Conservation (phyloP, 2,888 invertebrate genomes). For the Parnassius smintheus region DNA sequence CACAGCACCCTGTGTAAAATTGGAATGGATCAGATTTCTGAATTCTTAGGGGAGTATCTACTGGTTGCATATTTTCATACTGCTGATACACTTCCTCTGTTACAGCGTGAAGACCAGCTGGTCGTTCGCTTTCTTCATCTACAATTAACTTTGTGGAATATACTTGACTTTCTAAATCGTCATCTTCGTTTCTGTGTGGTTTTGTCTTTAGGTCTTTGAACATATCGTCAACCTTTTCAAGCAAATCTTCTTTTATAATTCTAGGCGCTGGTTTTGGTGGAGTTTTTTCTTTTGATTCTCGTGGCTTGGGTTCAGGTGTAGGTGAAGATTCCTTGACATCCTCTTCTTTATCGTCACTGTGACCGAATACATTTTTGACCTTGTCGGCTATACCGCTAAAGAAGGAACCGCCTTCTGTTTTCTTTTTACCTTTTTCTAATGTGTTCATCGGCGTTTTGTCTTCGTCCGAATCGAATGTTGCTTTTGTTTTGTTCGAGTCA, state of each 20-base stretch:
- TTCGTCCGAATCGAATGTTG: constrained; percentile 79
- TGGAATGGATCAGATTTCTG: constrained; percentile 63
- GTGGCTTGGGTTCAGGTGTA: constrained; percentile 57
- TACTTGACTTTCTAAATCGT: constrained; percentile 56
- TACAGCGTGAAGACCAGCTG: constrained; percentile 41
- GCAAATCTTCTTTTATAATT: constrained; percentile 69
- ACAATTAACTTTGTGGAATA: constrained; percentile 71
- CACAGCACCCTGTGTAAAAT: constrained; percentile 63
- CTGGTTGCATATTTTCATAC: constrained; percentile 72
- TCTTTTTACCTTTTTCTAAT: constrained; percentile 72
- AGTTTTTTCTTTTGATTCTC: constrained; percentile 53
- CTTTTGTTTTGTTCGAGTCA: constrained; percentile 77
- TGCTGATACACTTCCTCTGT: constrained; percentile 64
- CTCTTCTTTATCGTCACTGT: constrained; percentile 66
- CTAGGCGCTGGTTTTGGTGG: constrained; percentile 72
- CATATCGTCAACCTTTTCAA: constrained; percentile 78
- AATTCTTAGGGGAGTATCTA: constrained; percentile 59
- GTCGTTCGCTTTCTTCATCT: constrained; percentile 58
- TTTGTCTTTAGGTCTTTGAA: constrained; percentile 68
- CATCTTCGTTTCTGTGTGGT: constrained; percentile 58
- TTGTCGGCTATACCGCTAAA: constrained; percentile 69
- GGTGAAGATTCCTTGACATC: constrained; percentile 56
- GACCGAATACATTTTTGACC: constrained; percentile 65
- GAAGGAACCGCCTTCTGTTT: constrained; percentile 68
- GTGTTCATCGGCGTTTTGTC: constrained; percentile 79